A percentile compares a stretch with the other conserved stretches of the same genome.
Evolutionary conservation across 2,113 vertebrate species (phyloP).

Genomic region (Antechinus flavipes): DNA sequence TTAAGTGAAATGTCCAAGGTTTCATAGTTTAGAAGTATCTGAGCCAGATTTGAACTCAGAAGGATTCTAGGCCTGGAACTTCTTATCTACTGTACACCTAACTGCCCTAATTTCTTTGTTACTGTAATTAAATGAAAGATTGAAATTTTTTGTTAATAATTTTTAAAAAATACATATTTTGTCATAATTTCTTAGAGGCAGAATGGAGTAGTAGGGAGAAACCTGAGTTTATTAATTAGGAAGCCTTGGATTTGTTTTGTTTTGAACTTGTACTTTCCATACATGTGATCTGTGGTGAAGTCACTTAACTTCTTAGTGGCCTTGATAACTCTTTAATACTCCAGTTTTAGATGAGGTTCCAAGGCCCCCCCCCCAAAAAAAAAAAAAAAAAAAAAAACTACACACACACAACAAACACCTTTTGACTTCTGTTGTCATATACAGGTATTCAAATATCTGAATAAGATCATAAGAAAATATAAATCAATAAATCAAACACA

Average conservation of each 20-base stretch:
- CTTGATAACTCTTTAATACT: background rate
- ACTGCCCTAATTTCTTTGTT: background rate
- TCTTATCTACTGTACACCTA: no score
- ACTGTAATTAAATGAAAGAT: background rate
- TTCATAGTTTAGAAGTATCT: no score
- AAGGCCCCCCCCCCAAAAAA: no score
- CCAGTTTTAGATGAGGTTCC: background rate
- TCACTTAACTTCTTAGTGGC: background rate
- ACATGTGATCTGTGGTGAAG: background rate
- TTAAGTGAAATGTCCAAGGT: no score
- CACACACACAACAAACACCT: background rate
- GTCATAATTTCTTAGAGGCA: background rate
- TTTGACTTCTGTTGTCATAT: background rate
- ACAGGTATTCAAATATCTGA: background rate
- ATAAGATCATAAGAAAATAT: background rate
- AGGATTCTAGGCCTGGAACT: no score
- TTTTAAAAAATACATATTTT: background rate
- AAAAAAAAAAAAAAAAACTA: background rate
- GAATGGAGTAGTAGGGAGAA: background rate
- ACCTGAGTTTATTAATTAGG: no score
- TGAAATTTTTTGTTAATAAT: background rate
- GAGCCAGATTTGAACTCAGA: no score
- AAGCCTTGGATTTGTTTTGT: background rate
- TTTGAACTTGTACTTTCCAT: background rate
- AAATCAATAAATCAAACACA: background rate